Conservation (phyloP, 2,113 vertebrate genomes). For the Alethe castanea region DNA sequence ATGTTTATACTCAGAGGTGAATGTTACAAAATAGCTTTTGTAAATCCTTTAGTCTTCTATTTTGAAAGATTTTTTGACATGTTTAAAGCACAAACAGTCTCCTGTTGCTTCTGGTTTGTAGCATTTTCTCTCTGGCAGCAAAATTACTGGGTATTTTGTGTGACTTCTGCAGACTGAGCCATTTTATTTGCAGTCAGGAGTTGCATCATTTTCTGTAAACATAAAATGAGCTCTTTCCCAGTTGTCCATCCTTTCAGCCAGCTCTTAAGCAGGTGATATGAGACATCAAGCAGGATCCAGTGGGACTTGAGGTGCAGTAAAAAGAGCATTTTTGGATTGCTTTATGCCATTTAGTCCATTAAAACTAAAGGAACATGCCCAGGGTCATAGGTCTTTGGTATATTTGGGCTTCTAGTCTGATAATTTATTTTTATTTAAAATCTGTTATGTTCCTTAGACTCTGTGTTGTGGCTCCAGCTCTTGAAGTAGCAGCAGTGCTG, state of each 20-base stretch:
- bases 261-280: background rate
- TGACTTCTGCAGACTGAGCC: background rate
- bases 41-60: background rate
- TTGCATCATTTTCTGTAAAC: background rate
- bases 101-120: background rate
- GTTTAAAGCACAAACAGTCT: background rate
- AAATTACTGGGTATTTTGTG: background rate
- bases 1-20: background rate
- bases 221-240: background rate
- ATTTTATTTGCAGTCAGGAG: background rate
- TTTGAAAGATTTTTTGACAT: background rate
- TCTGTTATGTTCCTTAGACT: background rate
- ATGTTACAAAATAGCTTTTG: background rate
- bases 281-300: background rate
- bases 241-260: background rate
- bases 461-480: background rate
- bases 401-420: background rate
- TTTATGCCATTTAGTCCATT: background rate
- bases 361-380: background rate
- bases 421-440: background rate
- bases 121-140: background rate
- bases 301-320: background rate
- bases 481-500: background rate
- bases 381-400: rapidly evolving
- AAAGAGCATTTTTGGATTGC: background rate